phyloP scores from a whole-genome alignment of 2,888 invertebrate species.

The Zootermopsis nevadensis region DNA sequence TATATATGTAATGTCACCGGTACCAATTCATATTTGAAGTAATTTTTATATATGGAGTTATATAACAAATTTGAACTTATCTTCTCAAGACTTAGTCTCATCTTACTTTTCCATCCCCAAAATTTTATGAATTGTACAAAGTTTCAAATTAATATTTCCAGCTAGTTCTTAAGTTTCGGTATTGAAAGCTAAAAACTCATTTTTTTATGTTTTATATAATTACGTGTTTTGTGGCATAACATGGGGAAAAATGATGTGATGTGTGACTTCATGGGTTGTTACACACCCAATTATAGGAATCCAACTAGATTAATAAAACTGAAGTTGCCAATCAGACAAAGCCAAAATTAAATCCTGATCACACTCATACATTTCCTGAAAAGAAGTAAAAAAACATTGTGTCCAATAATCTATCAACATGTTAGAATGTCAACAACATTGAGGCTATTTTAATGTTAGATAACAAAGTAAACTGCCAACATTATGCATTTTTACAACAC shows the following conservation, averaged over 20 bases:
- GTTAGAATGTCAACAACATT: not conserved
- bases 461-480: too few species aligned
- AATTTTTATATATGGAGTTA: not conserved
- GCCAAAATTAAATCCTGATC: conserved; percentile 1
- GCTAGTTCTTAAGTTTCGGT: conserved; percentile 22
- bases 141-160: conserved; percentile 16
- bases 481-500: too few species aligned
- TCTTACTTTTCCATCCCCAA: not conserved
- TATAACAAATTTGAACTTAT: not conserved
- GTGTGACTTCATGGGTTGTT: not conserved
- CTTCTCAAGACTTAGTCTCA: not conserved
- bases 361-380: not conserved
- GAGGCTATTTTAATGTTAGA: too few species aligned
- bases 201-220: conserved; percentile 1
- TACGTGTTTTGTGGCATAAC: not conserved
- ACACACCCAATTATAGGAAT: not conserved
- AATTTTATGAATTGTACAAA: conserved; percentile 32
- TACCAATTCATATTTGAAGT: not conserved
- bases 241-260: conserved; percentile 5
- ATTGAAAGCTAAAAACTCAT: conserved; percentile 28
- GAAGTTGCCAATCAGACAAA: not conserved
- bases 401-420: not conserved
- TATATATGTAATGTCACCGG: not conserved
- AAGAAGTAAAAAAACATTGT: not conserved
- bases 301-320: conserved; percentile 9